These are phyloP conservation scores for Remorina albescens DNA, from an alignment of 2,797 vertebrate species.

Conservation along the genomic window DNA sequence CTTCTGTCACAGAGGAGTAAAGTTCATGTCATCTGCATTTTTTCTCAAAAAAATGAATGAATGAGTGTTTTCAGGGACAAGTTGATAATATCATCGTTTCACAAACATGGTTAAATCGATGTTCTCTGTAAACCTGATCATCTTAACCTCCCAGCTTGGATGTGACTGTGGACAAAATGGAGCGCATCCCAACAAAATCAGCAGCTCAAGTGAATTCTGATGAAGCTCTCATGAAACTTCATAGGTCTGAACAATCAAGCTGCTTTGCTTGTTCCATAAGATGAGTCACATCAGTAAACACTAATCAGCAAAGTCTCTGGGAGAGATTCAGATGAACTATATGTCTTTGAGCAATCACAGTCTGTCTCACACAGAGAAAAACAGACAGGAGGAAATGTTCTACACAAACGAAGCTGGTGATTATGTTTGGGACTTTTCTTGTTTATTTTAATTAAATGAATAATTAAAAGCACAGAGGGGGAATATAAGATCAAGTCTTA, in stretches of 20 bases:
- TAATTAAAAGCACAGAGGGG: neutral
- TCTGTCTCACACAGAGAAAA: neutral
- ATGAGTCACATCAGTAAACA: slow-evolving; percentile 32
- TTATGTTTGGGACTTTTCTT: neutral
- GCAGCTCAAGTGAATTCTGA: slow-evolving; percentile 18
- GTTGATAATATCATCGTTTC: neutral
- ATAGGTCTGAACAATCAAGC: slow-evolving; percentile 29
- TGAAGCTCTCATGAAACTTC: slow-evolving; percentile 36
- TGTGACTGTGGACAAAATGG: slow-evolving; percentile 17
- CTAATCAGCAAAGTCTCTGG: neutral
- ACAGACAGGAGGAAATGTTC: neutral
- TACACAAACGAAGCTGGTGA: neutral
- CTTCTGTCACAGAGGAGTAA: slow-evolving; percentile 9
- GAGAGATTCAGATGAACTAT: neutral
- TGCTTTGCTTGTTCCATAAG: slow-evolving; percentile 13
- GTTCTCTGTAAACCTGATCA: neutral
- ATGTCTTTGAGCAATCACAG: neutral
- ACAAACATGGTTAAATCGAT: neutral
- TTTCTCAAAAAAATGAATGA: slow-evolving; percentile 1
- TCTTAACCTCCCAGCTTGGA: slow-evolving; percentile 30
- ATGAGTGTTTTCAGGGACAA: neutral
- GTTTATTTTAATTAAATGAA: neutral
- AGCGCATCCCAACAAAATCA: slow-evolving; percentile 32
- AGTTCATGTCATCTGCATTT: slow-evolving; percentile 23
- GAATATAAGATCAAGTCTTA: neutral